Base-by-base conservation (phyloP, 2,888 invertebrate genomes). In the Callimorpha dominula region DNA sequence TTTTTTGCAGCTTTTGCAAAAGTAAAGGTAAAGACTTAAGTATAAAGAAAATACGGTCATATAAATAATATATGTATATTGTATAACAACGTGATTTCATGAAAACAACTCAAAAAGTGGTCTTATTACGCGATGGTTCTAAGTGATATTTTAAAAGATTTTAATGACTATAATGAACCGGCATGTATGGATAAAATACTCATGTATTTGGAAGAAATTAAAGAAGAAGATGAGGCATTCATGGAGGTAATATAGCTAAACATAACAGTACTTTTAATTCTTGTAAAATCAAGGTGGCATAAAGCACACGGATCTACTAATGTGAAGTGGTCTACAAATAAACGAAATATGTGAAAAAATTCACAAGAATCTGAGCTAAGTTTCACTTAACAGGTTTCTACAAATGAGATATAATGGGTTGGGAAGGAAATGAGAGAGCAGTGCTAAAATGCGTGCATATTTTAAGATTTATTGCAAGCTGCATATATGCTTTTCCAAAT, bases 151-250 rank as follows among this genome's bases (percentile, higher is more conserved):
- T 81, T 74, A 77, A 83, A 75, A 2, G 72, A 72, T 12, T 78
- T 90, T 31, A 79, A 89, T 17, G 90, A 91, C 83, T 73, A 89
- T 52, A 82, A 85, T 52, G 93, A 94, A 62, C 91, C 93, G 17
- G 82, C 88, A 17, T 88, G 88, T 76, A 89, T 92, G 84, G 91
- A 91, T 77, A 89, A 85, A 85, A 83, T 94, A 71, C 73, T 89
- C 8, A 80, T 84, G 68, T 87, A 85, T 79, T 74, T 87, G 20
- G 89, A 91, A 66, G 78, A 89, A 82, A 77, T 93, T 15, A 81
- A 86, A 79, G 81, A 81, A 17, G 90, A 92, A 86, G 89, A 92
- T 73, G 89, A 91, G 3, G 76, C 87, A 20, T 94, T 90, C 74
- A 92, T 94, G 85, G 78, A 91, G 91, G 94, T 94, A 88, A 65